Evolutionary conservation across 2,797 vertebrate species (phyloP), one percentile per base, ranked within the genome.

Genomic region (Arnoldichthys spilopterus): DNA sequence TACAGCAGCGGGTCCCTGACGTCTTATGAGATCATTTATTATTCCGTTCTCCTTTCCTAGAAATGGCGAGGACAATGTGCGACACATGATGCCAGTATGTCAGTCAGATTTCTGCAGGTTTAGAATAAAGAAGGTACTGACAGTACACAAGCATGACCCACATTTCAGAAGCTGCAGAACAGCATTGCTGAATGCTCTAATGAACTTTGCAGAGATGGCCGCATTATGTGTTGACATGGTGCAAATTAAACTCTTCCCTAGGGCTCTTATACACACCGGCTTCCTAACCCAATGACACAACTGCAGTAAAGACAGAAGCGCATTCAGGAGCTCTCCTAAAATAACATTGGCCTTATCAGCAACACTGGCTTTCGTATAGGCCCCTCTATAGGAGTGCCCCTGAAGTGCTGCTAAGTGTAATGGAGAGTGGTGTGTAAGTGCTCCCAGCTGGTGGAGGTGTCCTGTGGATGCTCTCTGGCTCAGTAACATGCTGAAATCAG

Each of bases 301-400:
- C 43, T 74, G 4, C 54, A 80, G 78, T 81, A 71, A 76, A 67
- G 68, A 76, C 74, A 81, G 51, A 67, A 66, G 79, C 34, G 74
- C 69, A 59, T 67, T 30, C 59, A 56, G 53, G 68, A 72, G 79
- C 40, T 66, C 59, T 81, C 74, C 68, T 24, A 72, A 81, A 81
- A 81, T 81, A 81, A 76, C 68, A 56, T 20, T 72, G 68, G 74
- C 68, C 74, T 81, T 76, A 81, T 81, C 79, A 81, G 79, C 74
- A 72, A 67, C 68, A 72, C 53, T 13, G 7, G 32, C 37, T 28
- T 66, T 62, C 32, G 37, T 76, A 76, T 70, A 76, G 68, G 68
- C 68, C 66, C 32, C 22, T 58, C 74, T 76, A 72, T 80, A 71
- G 73, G 73, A 62, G 26, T 37, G 64, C 64, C 22, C 37, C 64